These are phyloP conservation scores for Pseudorhombus dupliciocellatus DNA, from an alignment of 2,113 vertebrate species.

Conservation along the genomic window DNA sequence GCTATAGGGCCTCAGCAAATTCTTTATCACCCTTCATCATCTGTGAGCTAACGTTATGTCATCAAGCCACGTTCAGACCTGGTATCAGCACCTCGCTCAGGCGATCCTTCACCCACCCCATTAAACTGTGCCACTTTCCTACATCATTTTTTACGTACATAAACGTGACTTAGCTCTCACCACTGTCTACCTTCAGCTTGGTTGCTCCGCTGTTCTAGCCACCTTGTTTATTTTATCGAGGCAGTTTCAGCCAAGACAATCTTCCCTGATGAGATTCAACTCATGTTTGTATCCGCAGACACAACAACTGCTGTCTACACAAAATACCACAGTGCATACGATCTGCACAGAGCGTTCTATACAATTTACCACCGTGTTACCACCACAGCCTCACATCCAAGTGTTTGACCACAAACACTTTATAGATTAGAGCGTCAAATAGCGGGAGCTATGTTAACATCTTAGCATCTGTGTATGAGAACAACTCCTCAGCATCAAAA, in stretches of 20 bases:
- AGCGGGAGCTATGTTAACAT: constrained; percentile 13
- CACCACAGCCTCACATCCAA: constrained; percentile 21
- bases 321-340: constrained; percentile 12
- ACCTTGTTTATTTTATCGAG: constrained; percentile 12
- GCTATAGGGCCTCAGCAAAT: no score
- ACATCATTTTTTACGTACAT: background rate
- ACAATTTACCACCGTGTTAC: constrained; percentile 35
- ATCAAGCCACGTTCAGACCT: no score
- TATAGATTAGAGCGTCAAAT: constrained; percentile 19
- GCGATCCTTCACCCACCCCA: no score
- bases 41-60: no score
- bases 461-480: constrained; percentile 19
- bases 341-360: constrained; percentile 13
- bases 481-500: constrained; percentile 52
- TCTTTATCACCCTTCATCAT: no score
- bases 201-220: background rate
- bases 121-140: no score
- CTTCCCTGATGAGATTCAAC: constrained; percentile 12
- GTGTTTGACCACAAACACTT: constrained; percentile 39
- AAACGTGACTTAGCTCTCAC: background rate
- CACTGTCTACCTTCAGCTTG: no score
- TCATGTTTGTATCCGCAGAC: background rate
- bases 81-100: no score
- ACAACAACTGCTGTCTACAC: constrained; percentile 24
- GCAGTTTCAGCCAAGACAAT: background rate